Base-by-base conservation (phyloP, 2,888 invertebrate genomes). In the Drosophila meridiana region DNA sequence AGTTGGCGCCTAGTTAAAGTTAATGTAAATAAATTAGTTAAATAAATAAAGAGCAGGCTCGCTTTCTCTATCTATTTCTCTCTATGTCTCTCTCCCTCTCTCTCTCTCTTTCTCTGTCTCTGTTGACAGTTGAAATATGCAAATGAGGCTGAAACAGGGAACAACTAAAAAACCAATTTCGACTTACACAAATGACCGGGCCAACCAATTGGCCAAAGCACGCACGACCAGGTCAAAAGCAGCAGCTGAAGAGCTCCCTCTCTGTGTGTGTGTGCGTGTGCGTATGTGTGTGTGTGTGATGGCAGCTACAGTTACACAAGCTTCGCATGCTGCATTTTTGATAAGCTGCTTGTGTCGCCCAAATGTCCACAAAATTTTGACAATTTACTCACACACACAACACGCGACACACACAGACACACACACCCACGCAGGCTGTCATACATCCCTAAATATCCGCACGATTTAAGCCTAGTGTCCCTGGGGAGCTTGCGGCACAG, bases 11-110 rank as follows among this genome's bases (percentile, higher is more conserved):
- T 78, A 78, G 77, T 80, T 72, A 53, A 50, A 71, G 64, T 68
- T 48, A 68, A 73, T 69, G 73, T 76, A 82, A 82, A 82, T 80
- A 80, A 84, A 83, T 84, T 85, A 85, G 82, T 72, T 73, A 63
- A 50, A 72, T 71, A 85, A 84, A 78, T 76, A 70, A 62, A 57
- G 70, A 36, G 26, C 30, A 34, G 40, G 9, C n/a, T 9, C 7
- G 8, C 48, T 47, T 13, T 69, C 26, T 43, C 14, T n/a, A 0
- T n/a, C 26, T 4, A 9, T 30, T 5, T n/a, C 9, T 30, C 5
- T 4, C 28, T 14, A 3, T 30, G 30, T 42, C 11, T n/a, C 42
- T 40, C 14, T 55, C 8, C 1, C 2, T n/a, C 0, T 53, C 7
- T 26, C 34, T 36, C 26, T 14, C 2, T 36, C 4, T 53, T 9